A percentile compares a stretch with the other conserved stretches of the same genome.
Conservation (phyloP, 2,888 invertebrate species). For the Lacanobia wlatinum region DNA sequence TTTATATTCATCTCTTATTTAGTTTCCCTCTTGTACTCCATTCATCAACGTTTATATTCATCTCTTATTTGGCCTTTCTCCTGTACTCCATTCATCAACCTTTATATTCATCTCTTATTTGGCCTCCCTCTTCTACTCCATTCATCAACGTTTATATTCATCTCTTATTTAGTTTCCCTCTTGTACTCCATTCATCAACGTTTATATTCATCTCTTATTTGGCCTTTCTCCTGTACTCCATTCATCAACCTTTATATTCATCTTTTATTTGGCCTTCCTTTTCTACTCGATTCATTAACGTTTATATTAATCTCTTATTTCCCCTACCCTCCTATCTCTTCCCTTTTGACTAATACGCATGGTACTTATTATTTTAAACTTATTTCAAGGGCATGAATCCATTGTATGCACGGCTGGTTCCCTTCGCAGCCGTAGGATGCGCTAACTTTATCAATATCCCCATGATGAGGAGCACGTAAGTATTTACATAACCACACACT, state of each 20-base stretch:
- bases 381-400: slow-evolving; percentile 92
- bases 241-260: neutral
- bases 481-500: slow-evolving; percentile 39
- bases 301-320: neutral
- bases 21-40: too few species aligned
- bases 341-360: neutral
- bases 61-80: neutral
- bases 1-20: neutral
- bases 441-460: slow-evolving; percentile 99
- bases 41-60: neutral
- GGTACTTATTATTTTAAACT: neutral
- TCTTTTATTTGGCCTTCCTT: neutral
- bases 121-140: neutral
- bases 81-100: too few species aligned
- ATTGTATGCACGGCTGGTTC: slow-evolving; percentile 96
- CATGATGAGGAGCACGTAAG: slow-evolving; percentile 97
- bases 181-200: too few species aligned
- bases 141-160: neutral
- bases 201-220: neutral
- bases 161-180: neutral
- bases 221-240: too few species aligned
- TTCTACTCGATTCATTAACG: too few species aligned
- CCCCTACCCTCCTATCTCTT: neutral
- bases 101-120: neutral
- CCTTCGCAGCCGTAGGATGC: slow-evolving; percentile 98